A percentile compares a stretch with the other conserved stretches of the same genome.
Evolutionary conservation across 2,113 vertebrate genomes (phyloP).

Genomic region (Boulengeromyrus knoepffleri): DNA sequence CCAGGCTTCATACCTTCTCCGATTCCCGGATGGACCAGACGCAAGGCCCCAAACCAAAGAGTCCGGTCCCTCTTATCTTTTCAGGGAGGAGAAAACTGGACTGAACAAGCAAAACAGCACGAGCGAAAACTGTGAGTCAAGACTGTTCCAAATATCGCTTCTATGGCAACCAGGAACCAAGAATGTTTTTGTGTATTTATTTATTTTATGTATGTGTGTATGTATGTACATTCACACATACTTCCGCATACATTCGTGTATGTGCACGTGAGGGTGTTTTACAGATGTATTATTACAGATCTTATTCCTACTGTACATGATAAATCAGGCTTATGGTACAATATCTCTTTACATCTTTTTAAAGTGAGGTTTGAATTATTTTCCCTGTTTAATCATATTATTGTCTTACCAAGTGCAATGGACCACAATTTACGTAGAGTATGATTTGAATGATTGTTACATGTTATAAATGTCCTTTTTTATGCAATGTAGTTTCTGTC

Average conservation of each 20-base stretch:
- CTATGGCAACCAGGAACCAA: conserved; percentile 64
- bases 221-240: conserved; percentile 27
- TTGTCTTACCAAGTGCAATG: conserved; percentile 73
- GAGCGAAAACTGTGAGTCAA: conserved; percentile 59
- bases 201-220: conserved; percentile 51
- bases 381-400: conserved; percentile 64
- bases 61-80: conserved; percentile 53
- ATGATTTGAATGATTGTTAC: conserved; percentile 56
- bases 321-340: conserved; percentile 63
- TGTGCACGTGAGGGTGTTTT: conserved; percentile 60
- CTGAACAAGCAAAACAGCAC: conserved; percentile 48
- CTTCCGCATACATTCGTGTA: conserved; percentile 49
- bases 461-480: conserved; percentile 48
- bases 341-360: conserved; percentile 56
- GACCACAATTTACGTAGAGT: conserved; percentile 65
- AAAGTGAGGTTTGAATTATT: conserved; percentile 50
- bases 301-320: conserved; percentile 64
- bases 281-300: conserved; percentile 64
- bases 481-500: background rate
- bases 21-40: conserved; percentile 42
- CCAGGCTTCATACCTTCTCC: conserved; percentile 12
- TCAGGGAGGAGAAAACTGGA: conserved; percentile 65
- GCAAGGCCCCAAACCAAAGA: conserved; percentile 63
- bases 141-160: conserved; percentile 64
- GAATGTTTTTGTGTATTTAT: conserved; percentile 80